phyloP scores from a whole-genome alignment of 2,888 invertebrate species.

The Agriopis aurantiaria region DNA sequence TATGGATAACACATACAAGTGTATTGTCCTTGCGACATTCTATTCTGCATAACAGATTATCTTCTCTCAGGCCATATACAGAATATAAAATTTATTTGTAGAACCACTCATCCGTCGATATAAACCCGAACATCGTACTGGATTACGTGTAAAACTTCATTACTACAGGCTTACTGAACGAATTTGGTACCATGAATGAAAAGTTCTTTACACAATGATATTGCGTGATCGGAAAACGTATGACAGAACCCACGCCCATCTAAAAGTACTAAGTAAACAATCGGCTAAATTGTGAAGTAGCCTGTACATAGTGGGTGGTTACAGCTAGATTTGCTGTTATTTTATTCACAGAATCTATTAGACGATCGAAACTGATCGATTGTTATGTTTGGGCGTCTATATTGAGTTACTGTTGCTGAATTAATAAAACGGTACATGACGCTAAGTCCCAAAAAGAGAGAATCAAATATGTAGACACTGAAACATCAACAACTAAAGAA shows the following conservation, averaged over 20 bases:
- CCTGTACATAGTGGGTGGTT: background rate
- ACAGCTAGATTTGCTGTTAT: conserved; percentile 21
- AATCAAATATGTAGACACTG: background rate
- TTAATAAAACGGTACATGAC: conserved; percentile 7
- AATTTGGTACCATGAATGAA: conserved; percentile 20
- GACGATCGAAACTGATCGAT: conserved; percentile 2
- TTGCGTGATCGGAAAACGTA: conserved; percentile 23
- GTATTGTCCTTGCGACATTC: conserved; percentile 8
- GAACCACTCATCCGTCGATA: background rate
- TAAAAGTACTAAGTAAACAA: conserved; percentile 19
- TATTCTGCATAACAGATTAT: conserved; percentile 5
- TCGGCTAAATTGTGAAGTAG: conserved; percentile 17
- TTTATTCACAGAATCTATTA: conserved; percentile 18
- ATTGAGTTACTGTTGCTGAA: conserved; percentile 1
- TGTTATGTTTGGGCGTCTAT: conserved; percentile 4
- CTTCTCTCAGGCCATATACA: background rate
- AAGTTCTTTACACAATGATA: conserved; percentile 16
- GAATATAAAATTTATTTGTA: conserved; percentile 5
- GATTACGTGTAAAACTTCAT: conserved; percentile 15
- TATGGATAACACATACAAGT: conserved; percentile 13
- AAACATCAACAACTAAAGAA: background rate
- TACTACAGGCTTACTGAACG: conserved; percentile 16
- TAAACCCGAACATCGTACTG: conserved; percentile 11
- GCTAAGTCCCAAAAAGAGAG: background rate
- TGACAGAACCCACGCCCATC: conserved; percentile 15